Percentiles rank a stretch among this genome's conserved stretches.
Conservation (phyloP, 2,113 vertebrate species). For the Lepus timidus region DNA sequence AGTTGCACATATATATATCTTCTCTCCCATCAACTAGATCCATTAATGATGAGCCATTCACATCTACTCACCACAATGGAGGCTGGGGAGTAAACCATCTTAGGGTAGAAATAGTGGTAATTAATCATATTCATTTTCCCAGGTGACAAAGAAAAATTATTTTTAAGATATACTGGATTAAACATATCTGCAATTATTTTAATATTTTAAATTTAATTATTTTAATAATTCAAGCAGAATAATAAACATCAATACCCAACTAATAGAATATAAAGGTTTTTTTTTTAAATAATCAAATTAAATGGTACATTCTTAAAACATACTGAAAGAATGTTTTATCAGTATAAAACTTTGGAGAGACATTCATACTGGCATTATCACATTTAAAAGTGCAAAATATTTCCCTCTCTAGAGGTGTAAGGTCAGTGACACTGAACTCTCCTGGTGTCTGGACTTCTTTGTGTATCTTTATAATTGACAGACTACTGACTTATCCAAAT, state of each 20-base stretch:
- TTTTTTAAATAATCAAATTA: background rate
- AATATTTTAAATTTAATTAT: conserved; percentile 16
- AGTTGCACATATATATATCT: background rate
- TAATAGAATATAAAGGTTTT: background rate
- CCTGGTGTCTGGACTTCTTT: background rate
- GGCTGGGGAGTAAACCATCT: conserved; percentile 31
- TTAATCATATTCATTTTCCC: conserved; percentile 11
- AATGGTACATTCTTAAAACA: background rate
- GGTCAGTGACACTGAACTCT: background rate
- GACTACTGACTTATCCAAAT: background rate
- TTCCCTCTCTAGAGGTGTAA: background rate
- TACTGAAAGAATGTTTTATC: background rate
- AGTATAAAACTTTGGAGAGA: background rate
- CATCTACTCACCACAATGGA: background rate
- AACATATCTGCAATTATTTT: background rate
- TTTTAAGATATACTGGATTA: background rate
- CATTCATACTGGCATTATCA: background rate
- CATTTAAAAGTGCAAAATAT: background rate
- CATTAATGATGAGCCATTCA: background rate
- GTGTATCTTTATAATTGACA: background rate
- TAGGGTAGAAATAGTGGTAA: background rate
- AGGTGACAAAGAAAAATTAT: background rate
- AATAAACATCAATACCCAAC: background rate
- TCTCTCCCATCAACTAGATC: background rate
- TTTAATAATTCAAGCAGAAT: conserved; percentile 17